These are phyloP conservation scores for Physeter macrocephalus DNA, from an alignment of 2,113 vertebrate species.

Conservation along the genomic window DNA sequence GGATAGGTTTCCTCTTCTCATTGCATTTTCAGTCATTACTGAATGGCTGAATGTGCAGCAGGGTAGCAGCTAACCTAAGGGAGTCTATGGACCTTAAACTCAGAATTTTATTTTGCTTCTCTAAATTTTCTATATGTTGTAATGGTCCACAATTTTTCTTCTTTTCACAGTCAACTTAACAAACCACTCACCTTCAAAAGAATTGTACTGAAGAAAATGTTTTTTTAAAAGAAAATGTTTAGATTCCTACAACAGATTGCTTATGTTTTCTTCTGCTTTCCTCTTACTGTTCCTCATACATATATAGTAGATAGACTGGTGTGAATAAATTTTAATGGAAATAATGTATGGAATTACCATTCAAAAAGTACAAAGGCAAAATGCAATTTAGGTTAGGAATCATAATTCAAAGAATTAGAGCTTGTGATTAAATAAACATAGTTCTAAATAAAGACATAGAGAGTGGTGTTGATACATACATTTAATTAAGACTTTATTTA, in stretches of 20 bases:
- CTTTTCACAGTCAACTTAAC: neutral
- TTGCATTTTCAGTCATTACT: neutral
- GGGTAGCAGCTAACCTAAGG: neutral
- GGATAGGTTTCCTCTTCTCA: slow-evolving; percentile 27
- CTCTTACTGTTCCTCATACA: neutral
- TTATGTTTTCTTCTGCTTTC: neutral
- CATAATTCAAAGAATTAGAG: neutral
- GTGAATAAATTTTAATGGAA: neutral
- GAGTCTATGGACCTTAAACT: neutral
- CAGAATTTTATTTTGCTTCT: neutral
- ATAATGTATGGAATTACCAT: neutral
- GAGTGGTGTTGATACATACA: neutral
- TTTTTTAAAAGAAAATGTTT: neutral
- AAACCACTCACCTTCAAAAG: neutral
- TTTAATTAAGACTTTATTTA: neutral
- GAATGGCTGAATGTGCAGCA: neutral
- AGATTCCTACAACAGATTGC: neutral
- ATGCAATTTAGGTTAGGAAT: neutral
- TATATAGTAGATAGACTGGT: too few species aligned
- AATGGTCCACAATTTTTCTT: neutral
- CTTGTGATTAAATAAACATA: neutral
- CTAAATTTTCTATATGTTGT: neutral
- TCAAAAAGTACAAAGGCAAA: neutral
- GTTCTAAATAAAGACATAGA: neutral
- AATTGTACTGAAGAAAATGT: neutral